Evolutionary conservation across 2,888 invertebrate genomes (phyloP), one percentile per base, ranked within the genome.

Genomic region (Tricholauxania praeusta): DNA sequence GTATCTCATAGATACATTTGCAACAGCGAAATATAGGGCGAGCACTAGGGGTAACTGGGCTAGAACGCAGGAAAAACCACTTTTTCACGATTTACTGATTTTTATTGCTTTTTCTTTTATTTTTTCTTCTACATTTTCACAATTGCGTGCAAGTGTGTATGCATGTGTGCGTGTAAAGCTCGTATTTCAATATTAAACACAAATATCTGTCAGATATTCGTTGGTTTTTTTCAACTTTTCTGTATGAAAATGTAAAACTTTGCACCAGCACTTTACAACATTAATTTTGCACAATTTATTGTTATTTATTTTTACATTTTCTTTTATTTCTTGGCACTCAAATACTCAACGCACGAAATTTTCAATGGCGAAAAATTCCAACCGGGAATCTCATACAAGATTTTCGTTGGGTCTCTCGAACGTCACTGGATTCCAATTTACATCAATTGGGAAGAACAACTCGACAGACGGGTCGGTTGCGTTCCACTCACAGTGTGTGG

Each of bases 381-480:
- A 77, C 77, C 77, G 78, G 75, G 76, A 77, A 76, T 72, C 76
- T 55, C 75, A 74, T 70, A 78, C 66, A 75, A 78, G 77, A 79
- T 79, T 78, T 78, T 77, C 78, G 76, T 76, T 76, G 75, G 74
- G 74, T 76, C 76, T 78, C 79, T 78, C 74, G 72, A 74, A 68
- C 71, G 71, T 32, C 55, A 72, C 69, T 52, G 77, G 78, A 78
- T 77, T 77, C 76, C 77, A 78, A 75, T 78, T 78, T 78, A 76
- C 77, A 77, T 76, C 76, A 77, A 74, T 74, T 75, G 75, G 75
- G 76, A 75, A 75, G 74, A 70, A 74, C 74, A 76, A 76, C 75
- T 76, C 75, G 15, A n/a, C 19, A 57, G 60, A 39, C 49, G 68
- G 49, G 17, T 39, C 15, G 55, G 39, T 15, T n/a, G 15, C 59